phyloP scores from a whole-genome alignment of 1,140 invertebrate genomes.

The Hycleus cichorii region DNA sequence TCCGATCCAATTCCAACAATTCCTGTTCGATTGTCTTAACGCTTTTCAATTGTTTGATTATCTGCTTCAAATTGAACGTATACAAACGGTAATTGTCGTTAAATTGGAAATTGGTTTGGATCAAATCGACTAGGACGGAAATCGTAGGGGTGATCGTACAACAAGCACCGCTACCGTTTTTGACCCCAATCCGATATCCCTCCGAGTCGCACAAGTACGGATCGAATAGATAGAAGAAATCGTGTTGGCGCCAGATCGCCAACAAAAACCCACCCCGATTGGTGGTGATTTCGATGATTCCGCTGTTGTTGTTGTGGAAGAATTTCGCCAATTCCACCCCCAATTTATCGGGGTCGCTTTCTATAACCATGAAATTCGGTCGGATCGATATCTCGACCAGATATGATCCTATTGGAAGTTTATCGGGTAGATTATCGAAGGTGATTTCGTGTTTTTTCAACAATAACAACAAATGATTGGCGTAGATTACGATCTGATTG shows the following conservation, averaged over 20 bases:
- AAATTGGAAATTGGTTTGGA: conserved; percentile 41
- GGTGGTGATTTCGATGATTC: conserved; percentile 41
- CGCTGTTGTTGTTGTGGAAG: conserved; percentile 45
- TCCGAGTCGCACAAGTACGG: conserved; percentile 45
- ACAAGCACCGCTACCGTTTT: conserved; percentile 46
- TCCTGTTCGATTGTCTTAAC: conserved; percentile 46
- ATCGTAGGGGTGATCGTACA: conserved; percentile 43
- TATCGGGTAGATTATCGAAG: too few species aligned
- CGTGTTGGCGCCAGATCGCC: conserved; percentile 47
- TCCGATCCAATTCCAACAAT: conserved; percentile 45
- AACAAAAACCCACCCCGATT: conserved; percentile 38
- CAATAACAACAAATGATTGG: conserved; percentile 45
- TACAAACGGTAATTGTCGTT: conserved; percentile 35
- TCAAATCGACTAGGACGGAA: conserved; percentile 35
- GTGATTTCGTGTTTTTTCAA: conserved; percentile 26
- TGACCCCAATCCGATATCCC: conserved; percentile 32
- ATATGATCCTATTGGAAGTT: conserved; percentile 42
- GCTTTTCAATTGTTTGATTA: conserved; percentile 43
- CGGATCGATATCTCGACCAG: conserved; percentile 46
- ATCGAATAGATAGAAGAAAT: conserved; percentile 49
- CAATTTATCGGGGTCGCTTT: conserved; percentile 2
- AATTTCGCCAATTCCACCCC: conserved; percentile 20
- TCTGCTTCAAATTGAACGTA: conserved; percentile 46
- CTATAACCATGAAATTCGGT: conserved; percentile 43
- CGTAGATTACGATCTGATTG: conserved; percentile 48